Evolutionary conservation across 2,888 invertebrate genomes (phyloP), one percentile per base, ranked within the genome.

Genomic region (Drosophila imparisetae): DNA sequence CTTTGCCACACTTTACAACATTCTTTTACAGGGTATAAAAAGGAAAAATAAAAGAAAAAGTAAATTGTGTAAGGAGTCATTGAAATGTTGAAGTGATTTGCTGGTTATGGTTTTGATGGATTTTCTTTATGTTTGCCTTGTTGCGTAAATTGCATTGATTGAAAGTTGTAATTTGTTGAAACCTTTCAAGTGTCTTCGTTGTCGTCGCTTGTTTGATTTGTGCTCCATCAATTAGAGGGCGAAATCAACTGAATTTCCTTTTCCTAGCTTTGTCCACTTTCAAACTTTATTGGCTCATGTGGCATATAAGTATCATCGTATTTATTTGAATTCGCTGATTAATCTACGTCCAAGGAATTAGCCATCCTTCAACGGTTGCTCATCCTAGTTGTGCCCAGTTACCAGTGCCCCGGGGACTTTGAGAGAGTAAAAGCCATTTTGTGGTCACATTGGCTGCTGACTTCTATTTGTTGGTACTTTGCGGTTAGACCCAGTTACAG

Each of bases 51-150:
- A 45, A 15, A 10, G 27, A n/a, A 66, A 30, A 38, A 30, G 27
- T 8, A 29, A 45, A 55, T 48, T n/a, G 18, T 42, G 2, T 36
- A 18, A 54, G 73, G 72, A 69, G 65, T 85, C 69, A 72, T 59
- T 58, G 24, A 68, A 58, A 63, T 53, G 21, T 60, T 74, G 59
- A 72, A 80, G 75, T 68, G 69, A 54, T 75, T 66, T 58, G 67
- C 68, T 78, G 74, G 81, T 89, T 90, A 83, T 91, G 89, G 59
- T 81, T 85, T 83, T 91, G 91, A 89, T 89, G 72, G 88, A 89
- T 90, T 76, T 69, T 58, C 72, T 62, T 67, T 66, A 49, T 81
- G 63, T 57, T 55, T 65, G 59, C 42, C 60, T 62, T 64, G 38
- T 67, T 67, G 57, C 68, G 62, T 40, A 78, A 87, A 83, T 83